These are phyloP conservation scores for Heteromyza rotundicornis DNA, from an alignment of 2,888 invertebrate genomes.

Conservation along the genomic window DNA sequence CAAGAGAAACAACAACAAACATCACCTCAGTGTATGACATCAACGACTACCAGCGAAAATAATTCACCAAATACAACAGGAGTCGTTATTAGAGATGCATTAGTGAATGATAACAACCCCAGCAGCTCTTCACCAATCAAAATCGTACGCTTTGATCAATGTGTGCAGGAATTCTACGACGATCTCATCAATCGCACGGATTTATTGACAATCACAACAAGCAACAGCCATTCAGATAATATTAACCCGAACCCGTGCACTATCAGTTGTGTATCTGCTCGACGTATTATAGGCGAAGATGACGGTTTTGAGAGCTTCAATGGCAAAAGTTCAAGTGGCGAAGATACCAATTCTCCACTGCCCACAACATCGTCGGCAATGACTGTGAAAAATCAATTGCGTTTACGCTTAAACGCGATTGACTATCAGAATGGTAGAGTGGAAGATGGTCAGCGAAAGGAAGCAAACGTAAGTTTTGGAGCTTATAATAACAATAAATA, in stretches of 20 bases:
- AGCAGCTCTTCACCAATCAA: slow-evolving; percentile 2
- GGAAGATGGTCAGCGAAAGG: slow-evolving; percentile 14
- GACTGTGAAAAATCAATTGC: slow-evolving; percentile 40
- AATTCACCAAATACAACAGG: slow-evolving; percentile 27
- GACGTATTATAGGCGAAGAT: slow-evolving; percentile 64
- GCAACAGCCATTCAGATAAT: not conserved
- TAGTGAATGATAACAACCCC: not conserved
- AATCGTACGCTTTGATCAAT: slow-evolving; percentile 30
- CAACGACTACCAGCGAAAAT: slow-evolving; percentile 32
- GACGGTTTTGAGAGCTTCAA: slow-evolving; percentile 88
- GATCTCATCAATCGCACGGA: slow-evolving; percentile 36
- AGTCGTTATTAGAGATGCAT: slow-evolving; percentile 15
- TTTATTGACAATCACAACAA: slow-evolving; percentile 3
- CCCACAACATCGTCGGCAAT: slow-evolving; percentile 17
- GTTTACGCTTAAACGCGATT: slow-evolving; percentile 45
- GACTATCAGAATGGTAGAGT: too few species aligned
- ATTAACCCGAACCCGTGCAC: not conserved
- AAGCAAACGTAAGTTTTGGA: slow-evolving; percentile 31
- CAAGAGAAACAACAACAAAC: slow-evolving; percentile 50
- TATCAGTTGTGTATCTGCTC: not conserved
- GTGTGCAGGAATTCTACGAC: slow-evolving; percentile 40
- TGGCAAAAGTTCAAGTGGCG: slow-evolving; percentile 77
- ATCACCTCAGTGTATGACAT: slow-evolving; percentile 34
- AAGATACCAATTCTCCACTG: slow-evolving; percentile 50
- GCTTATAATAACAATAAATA: not conserved